Evolutionary conservation across 1,140 invertebrate genomes (phyloP), one percentile per base, ranked within the genome.

Genomic region (Drosophila parvula): DNA sequence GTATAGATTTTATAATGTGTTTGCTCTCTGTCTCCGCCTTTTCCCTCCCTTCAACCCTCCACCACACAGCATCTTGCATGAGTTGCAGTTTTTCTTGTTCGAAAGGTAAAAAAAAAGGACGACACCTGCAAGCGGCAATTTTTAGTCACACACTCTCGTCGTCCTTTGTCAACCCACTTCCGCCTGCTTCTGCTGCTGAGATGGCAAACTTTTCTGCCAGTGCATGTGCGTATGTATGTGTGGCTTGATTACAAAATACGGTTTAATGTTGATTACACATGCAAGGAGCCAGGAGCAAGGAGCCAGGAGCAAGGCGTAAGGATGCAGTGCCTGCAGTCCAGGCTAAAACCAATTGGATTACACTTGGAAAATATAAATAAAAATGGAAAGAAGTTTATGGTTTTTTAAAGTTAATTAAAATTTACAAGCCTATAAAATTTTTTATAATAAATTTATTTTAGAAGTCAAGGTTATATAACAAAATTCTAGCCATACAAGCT

Each of bases 181-280:
- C 74, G 74, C 43, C 74, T 63, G 70, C 48, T 74, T 80, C 81
- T 84, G 81, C 50, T 73, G 81, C 81, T 85, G 81, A 85, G 74
- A 73, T 81, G 65, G 65, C 79, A 85, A 86, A 78, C 69, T 79
- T 79, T 74, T 79, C 51, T 48, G 56, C 22, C 51, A 58, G 47
- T 71, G 61, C 55, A 45, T 47, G 56, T 51, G 51, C n/a, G 58
- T 63, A 59, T 64, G 61, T 56, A 70, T 71, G 64, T 70, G 74
- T 74, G 76, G 65, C 58, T 83, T 86, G 82, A 86, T 86, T 86
- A 79, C 82, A 88, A 86, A 86, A 86, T 86, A 86, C 83, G 76
- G 82, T 86, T 86, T 86, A 88, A 86, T 86, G 82, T 86, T 86
- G 83, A 86, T 86, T 86, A 86, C 83, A 86, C 84, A 83, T 82